Base-by-base conservation (phyloP, 2,888 invertebrate species). In the Stenolophus ochropezus region DNA sequence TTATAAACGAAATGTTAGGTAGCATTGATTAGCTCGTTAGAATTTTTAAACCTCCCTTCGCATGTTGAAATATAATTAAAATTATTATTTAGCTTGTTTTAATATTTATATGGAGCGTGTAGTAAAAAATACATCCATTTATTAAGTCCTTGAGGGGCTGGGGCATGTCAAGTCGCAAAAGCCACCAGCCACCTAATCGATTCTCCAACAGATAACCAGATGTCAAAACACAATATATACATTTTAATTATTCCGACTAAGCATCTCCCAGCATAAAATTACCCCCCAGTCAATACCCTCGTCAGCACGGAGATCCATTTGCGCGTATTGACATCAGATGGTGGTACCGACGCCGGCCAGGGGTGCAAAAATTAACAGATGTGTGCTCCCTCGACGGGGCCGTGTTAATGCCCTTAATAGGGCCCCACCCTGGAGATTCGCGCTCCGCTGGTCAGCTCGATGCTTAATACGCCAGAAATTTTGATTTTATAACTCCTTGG, bases 341-440 rank as follows among this genome's bases (percentile, higher is more conserved):
- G 27, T 80, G 80, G 53, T 73, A 80, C 73, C 73, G 80, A 73
- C 73, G 73, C 80, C 14, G 47, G 77, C 21, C 73, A 42, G 86
- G 89, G 89, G 89, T 87, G 88, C 88, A 89, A 89, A 88, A 89
- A 89, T 89, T 89, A 89, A 89, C 89, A 89, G 89, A 89, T 89
- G 89, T 88, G 89, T 80, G 69, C 49, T 82, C 82, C 82, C 82
- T 82, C 77, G 81, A 80, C 88, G 87, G 85, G 89, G 88, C 89
- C 88, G 88, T 87, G 89, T 88, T 89, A 89, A 88, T 88, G 88
- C 87, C 85, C 84, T 86, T 88, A 87, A 87, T 83, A 82, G 83
- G 83, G 82, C 79, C 84, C 82, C 84, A 83, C 83, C 84, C 86
- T 86, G 85, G 81, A 82, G 81, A 82, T 82, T 69, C 56, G 27